Evolutionary conservation across 92 coral and sea anemone genomes (phyloP).

Genomic region (Palythoa caribaeorum): DNA sequence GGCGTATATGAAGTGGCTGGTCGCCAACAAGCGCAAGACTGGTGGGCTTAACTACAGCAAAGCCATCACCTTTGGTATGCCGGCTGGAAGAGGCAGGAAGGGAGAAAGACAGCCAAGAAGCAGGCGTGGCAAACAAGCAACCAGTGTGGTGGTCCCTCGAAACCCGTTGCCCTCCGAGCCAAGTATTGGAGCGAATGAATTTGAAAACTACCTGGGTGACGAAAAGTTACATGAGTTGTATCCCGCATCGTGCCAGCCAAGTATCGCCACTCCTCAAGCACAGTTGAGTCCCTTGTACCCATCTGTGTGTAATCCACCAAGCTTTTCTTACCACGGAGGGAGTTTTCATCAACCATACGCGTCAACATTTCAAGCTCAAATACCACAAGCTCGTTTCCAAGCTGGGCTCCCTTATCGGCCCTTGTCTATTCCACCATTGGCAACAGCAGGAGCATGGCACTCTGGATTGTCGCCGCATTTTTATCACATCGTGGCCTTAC

Average conservation of each 20-base stretch:
- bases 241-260: not conserved
- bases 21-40: constrained; percentile 30
- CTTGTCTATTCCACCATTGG: constrained; percentile 3
- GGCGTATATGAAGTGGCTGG: constrained; percentile 42
- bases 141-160: not conserved
- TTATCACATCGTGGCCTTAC: constrained; percentile 14
- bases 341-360: constrained; percentile 33
- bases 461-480: constrained; percentile 8
- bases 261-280: not conserved
- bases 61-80: constrained; percentile 40
- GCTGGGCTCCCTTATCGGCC: not conserved
- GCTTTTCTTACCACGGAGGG: constrained; percentile 46
- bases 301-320: constrained; percentile 53
- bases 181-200: no score
- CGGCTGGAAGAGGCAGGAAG: constrained; percentile 42
- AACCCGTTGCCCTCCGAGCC: not conserved
- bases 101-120: not conserved
- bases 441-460: constrained; percentile 23
- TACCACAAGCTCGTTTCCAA: constrained; percentile 5
- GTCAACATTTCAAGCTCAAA: constrained; percentile 14
- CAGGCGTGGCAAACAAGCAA: not conserved
- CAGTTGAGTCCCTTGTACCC: constrained; percentile 48
- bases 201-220: not conserved
- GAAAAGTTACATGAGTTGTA: not conserved
- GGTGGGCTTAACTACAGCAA: constrained; percentile 43